Base-by-base conservation (phyloP, 2,888 invertebrate genomes). In the Theretra japonica region DNA sequence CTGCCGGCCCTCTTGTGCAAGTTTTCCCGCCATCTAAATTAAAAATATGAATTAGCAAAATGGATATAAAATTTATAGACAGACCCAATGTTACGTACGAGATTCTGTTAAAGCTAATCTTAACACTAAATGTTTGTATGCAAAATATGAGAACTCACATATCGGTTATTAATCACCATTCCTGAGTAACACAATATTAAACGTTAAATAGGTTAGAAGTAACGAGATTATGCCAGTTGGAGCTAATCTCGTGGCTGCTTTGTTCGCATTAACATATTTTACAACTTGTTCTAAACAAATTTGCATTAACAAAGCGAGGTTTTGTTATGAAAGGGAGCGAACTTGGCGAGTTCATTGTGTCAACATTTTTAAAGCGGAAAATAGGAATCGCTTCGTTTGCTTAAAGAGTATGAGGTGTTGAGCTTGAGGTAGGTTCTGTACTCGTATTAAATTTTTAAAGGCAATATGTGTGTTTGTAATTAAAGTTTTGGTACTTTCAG, bases 221-320 rank as follows among this genome's bases (percentile, higher is more conserved):
- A 65, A 65, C 41, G 48, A 48, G 23, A 65, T 65, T 48, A 65
- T 65, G 48, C 48, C 6, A 41, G 41, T 65, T 41, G 7, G 15
- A 5, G 41, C 48, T 65, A 48, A 65, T 65, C 65, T 48, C 33
- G n/a, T 8, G n/a, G n/a, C 60, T 30, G 70, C 75, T 75, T 75
- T 73, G 75, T 73, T 74, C 72, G 60, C 73, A 76, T 78, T 78
- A 76, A 71, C 76, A 78, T 78, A 78, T 75, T 76, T 74, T 68
- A 72, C 74, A 73, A 78, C 60, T 78, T 76, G 74, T 72, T 53
- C n/a, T 53, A 53, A 65, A 73, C 71, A 72, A 75, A 75, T 78
- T 74, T 75, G 70, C 78, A 78, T 76, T 76, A 73, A 70, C 73
- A 75, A 76, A 74, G 72, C 70, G 41, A n/a, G 30, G 30, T 53